Evolutionary conservation across 2,797 vertebrate species (phyloP).

Genomic region (Danionella dracula): DNA sequence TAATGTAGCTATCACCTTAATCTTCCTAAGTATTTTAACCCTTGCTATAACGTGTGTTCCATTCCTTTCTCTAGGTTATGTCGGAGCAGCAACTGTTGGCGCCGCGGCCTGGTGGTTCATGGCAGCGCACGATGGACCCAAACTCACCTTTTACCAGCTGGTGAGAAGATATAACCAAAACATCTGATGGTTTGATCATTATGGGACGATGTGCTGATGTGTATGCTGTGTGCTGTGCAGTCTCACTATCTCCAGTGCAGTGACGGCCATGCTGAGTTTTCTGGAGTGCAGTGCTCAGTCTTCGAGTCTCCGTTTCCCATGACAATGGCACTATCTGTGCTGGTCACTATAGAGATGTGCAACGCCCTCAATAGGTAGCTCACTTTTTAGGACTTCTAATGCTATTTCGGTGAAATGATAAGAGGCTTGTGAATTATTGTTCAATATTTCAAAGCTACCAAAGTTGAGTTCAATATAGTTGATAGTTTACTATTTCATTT

Average conservation of each 20-base stretch:
- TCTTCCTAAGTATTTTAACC: no score
- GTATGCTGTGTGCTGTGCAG: constrained; percentile 40
- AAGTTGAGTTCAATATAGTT: no score
- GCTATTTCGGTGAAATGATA: no score
- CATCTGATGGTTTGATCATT: no score
- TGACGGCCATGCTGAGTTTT: constrained; percentile 67
- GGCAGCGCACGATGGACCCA: constrained; percentile 72
- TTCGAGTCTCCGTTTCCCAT: constrained; percentile 76
- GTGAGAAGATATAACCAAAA: constrained; percentile 45
- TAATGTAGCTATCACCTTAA: no score
- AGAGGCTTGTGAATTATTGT: no score
- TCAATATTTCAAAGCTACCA: no score
- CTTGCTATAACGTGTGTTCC: no score
- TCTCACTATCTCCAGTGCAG: constrained; percentile 76
- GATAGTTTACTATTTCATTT: no score
- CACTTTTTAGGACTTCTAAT: background rate
- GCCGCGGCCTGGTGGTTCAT: constrained; percentile 81
- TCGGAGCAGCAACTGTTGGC: constrained; percentile 72
- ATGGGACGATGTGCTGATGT: no score
- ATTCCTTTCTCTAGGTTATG: constrained; percentile 56
- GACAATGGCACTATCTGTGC: constrained; percentile 77
- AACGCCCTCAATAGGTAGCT: constrained; percentile 75
- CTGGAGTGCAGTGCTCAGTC: constrained; percentile 73
- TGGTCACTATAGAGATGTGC: constrained; percentile 80
- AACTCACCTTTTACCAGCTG: constrained; percentile 69